Evolutionary conservation across 30 jellyfish, hydroid and myxozoan genomes (phyloP), one percentile per base, ranked within the genome.

Genomic region (Morbakka virulenta): DNA sequence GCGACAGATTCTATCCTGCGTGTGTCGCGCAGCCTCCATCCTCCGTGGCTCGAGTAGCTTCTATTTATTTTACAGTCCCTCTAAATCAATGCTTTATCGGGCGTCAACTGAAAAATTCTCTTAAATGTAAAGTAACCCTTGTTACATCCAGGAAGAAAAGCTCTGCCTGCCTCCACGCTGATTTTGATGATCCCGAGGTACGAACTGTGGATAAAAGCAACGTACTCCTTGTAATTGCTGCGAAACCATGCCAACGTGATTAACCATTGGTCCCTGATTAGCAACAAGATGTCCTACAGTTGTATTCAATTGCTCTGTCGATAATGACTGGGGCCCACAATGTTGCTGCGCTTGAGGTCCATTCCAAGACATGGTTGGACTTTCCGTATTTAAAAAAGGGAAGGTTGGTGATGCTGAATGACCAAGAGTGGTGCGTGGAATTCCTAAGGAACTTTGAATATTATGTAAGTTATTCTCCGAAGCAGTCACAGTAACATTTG

Each of bases 361-460:
- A 29, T 85, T 83, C 94, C 94, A 83, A 70, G 80, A 62, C 13
- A 83, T 66, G 9, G 86, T 83, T 29, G 94, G 94, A 68, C 94
- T 83, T 25, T 50, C 26, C 0, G 84, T 84, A 74, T 75, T 83
- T 69, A 65, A n/a, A 47, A 83, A 83, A 9, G 94, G 94, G 64
- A 69, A 83, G 30, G 73, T 83, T 14, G 94, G 94, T 12, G 94
- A 83, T n/a, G 87, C 36, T 49, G 73, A 80, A 35, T 84, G 61
- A 22, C 94, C 64, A 52, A 74, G 82, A 69, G 64, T 83, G 0
- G 83, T 65, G 0, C 86, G 36, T 26, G 36, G 32, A 25, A 49
- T 67, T 28, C 23, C 67, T 0, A 74, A 50, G 22, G 78, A 67
- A 22, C 49, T 48, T 6, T 81, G 76, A 80, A 83, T 29, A 29